A percentile compares a stretch with the other conserved stretches of the same genome.
These are phyloP conservation scores for Orthosia cruda DNA, from an alignment of 2,888 invertebrate species.

Conservation along the genomic window DNA sequence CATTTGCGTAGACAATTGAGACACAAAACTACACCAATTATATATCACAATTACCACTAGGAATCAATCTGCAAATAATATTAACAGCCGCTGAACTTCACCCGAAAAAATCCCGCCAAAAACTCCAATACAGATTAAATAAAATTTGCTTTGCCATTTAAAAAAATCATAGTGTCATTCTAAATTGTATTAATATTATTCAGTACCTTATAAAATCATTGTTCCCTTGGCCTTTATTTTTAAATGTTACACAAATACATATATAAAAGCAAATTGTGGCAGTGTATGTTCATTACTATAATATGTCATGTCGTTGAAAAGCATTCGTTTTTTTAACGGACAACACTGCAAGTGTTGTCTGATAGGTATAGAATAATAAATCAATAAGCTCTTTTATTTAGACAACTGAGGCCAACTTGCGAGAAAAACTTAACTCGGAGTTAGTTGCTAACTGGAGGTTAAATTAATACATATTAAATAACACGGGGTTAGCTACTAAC, in stretches of 20 bases:
- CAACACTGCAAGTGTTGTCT: constrained; percentile 23
- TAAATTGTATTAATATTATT: constrained; percentile 59
- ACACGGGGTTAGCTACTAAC: too few species aligned
- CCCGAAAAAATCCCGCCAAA: too few species aligned
- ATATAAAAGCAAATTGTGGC: constrained; percentile 78
- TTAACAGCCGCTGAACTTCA: too few species aligned
- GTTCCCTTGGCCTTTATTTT: constrained; percentile 80
- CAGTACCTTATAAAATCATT: constrained; percentile 69
- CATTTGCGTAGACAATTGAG: too few species aligned
- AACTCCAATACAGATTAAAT: constrained; percentile 26
- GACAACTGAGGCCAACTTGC: too few species aligned
- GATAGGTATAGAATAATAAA: not conserved
- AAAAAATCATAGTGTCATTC: constrained; percentile 30
- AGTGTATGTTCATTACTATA: constrained; percentile 71
- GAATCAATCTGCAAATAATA: too few species aligned
- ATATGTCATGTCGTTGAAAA: constrained; percentile 49
- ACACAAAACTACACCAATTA: too few species aligned
- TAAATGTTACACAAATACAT: constrained; percentile 59
- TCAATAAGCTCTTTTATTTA: not conserved
- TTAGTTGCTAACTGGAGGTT: too few species aligned
- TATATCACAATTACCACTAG: too few species aligned
- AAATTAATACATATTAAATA: too few species aligned
- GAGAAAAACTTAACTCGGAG: too few species aligned
- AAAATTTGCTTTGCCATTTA: constrained; percentile 40
- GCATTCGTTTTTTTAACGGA: constrained; percentile 16